Percentiles rank a stretch among this genome's conserved stretches.
Evolutionary conservation across 2,797 vertebrate species (phyloP).

Genomic region (Halcyon leucocephala): DNA sequence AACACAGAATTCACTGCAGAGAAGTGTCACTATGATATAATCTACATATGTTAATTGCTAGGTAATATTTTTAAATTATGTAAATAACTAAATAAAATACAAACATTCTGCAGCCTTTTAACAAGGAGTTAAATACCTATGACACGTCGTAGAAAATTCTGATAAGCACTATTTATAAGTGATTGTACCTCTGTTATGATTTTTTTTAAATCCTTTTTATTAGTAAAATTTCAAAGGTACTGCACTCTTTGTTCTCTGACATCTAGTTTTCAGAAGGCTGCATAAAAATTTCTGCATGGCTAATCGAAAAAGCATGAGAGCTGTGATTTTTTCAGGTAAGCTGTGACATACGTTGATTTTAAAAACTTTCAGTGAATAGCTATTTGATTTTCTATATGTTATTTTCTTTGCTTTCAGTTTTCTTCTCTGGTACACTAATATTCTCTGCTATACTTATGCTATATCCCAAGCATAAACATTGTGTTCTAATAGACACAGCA

Average conservation of each 20-base stretch:
- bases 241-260: neutral
- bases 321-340: neutral
- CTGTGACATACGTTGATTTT: neutral
- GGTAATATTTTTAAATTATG: conserved; percentile 38
- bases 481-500: neutral
- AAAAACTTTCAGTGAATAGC: neutral
- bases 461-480: neutral
- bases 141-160: neutral
- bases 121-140: neutral
- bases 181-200: neutral
- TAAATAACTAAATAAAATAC: conserved; percentile 2
- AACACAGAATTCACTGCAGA: neutral
- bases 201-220: neutral
- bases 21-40: neutral
- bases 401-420: neutral
- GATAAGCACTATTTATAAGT: neutral
- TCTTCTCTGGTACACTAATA: neutral
- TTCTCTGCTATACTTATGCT: neutral
- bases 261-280: neutral
- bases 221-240: neutral
- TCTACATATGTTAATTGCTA: conserved; percentile 13
- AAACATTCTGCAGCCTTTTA: neutral
- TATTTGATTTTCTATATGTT: neutral
- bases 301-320: neutral
- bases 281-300: neutral